A percentile compares a stretch with the other conserved stretches of the same genome.
These are phyloP conservation scores for Gallinago jamesoni DNA, from an alignment of 2,113 vertebrate species.

Conservation along the genomic window DNA sequence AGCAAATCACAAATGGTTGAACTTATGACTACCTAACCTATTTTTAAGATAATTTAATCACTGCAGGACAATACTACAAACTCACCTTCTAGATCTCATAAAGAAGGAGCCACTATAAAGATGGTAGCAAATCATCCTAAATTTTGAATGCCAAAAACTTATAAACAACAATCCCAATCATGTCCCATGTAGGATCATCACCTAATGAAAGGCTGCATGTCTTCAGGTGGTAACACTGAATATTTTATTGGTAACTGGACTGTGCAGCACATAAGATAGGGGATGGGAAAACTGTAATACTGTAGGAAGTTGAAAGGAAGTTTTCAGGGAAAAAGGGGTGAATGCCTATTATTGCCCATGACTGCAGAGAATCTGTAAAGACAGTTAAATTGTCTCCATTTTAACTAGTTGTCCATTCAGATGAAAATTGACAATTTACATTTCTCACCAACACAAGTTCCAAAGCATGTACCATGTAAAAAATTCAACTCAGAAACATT, in stretches of 20 bases:
- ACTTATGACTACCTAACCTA: background rate
- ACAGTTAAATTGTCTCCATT: background rate
- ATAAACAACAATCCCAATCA: conserved; percentile 6
- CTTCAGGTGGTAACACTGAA: background rate
- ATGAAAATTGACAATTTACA: background rate
- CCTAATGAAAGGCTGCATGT: background rate
- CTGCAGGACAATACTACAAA: background rate
- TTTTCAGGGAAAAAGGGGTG: background rate
- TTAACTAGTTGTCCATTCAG: conserved; percentile 6
- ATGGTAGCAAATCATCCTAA: background rate
- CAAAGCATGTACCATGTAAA: background rate
- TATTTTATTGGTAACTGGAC: conserved; percentile 13
- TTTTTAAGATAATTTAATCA: background rate
- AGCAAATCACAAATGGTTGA: background rate
- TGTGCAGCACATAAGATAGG: background rate
- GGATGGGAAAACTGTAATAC: conserved; percentile 1
- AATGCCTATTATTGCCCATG: background rate
- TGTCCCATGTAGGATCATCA: background rate
- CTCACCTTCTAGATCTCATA: background rate
- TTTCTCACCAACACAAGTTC: background rate
- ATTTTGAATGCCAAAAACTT: conserved; percentile 33
- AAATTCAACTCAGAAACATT: conserved; percentile 34
- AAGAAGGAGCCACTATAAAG: background rate
- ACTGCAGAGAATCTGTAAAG: background rate
- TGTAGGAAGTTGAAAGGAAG: conserved; percentile 12